These are phyloP conservation scores for Zeugodacus cucurbitae DNA, from an alignment of 1,140 invertebrate genomes.

Conservation along the genomic window DNA sequence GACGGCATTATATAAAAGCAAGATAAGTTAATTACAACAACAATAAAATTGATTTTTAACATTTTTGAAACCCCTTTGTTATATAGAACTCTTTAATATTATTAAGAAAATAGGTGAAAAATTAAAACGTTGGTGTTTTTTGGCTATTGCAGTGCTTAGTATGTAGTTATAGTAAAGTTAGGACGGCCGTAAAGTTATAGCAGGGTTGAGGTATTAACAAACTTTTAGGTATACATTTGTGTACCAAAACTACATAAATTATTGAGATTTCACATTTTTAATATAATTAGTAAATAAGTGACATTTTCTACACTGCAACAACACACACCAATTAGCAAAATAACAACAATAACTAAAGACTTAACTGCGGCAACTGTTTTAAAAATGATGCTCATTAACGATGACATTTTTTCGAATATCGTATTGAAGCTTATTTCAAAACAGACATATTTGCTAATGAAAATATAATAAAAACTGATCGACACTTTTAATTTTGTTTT, in stretches of 20 bases:
- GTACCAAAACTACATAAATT: not conserved
- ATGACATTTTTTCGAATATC: slow-evolving; percentile 64
- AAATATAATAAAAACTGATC: not conserved
- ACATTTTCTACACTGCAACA: slow-evolving; percentile 40
- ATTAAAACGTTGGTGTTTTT: slow-evolving; percentile 19
- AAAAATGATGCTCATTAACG: slow-evolving; percentile 47
- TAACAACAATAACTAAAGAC: not conserved
- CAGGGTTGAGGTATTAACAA: not conserved
- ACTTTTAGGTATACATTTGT: not conserved
- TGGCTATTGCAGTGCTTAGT: not conserved
- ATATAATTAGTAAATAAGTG: slow-evolving; percentile 50
- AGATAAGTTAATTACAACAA: not conserved
- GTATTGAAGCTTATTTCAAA: slow-evolving; percentile 48
- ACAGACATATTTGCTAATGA: not conserved
- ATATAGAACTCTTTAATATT: not conserved
- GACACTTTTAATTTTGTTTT: not conserved
- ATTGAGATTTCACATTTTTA: not conserved
- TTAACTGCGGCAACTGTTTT: slow-evolving; percentile 14
- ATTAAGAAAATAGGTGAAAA: not conserved
- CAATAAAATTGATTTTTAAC: slow-evolving; percentile 43
- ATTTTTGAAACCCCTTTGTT: slow-evolving; percentile 24
- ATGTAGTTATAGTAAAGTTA: not conserved
- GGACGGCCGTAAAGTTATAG: not conserved
- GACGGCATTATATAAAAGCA: not conserved
- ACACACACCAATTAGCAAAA: slow-evolving; percentile 13